Evolutionary conservation across 2,113 vertebrate species (phyloP).

Genomic region (Natator depressus): DNA sequence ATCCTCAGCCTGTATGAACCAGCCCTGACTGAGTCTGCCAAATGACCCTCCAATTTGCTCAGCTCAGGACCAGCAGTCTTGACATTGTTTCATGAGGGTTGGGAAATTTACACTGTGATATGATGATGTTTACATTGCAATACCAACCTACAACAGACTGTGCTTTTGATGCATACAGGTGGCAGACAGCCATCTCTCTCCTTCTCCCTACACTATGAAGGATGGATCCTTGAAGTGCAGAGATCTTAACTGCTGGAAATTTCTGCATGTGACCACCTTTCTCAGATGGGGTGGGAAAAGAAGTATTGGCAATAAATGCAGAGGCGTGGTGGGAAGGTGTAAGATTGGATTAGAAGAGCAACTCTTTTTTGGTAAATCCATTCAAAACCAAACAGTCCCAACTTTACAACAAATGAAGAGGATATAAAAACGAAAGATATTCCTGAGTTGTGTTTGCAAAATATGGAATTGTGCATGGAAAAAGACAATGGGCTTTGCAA

Average conservation of each 20-base stretch:
- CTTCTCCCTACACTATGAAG: background rate
- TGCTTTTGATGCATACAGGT: background rate
- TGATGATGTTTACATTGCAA: background rate
- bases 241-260: slow-evolving; percentile 18
- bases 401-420: background rate
- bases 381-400: background rate
- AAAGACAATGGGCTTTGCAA: background rate
- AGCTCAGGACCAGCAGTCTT: background rate
- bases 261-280: background rate
- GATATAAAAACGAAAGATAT: background rate
- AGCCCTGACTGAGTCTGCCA: background rate
- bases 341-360: background rate
- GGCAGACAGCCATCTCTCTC: background rate
- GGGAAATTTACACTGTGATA: background rate
- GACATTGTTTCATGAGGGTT: fast-evolving
- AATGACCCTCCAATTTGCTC: background rate
- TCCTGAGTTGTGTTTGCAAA: background rate
- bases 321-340: background rate
- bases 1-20: background rate
- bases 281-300: background rate
- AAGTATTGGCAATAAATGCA: background rate
- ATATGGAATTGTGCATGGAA: background rate
- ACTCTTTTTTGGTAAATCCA: background rate
- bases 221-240: slow-evolving; percentile 20
- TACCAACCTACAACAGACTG: background rate